A percentile compares a stretch with the other conserved stretches of the same genome.
Conservation (phyloP, 2,888 invertebrate species). For the Cinara cedri region DNA sequence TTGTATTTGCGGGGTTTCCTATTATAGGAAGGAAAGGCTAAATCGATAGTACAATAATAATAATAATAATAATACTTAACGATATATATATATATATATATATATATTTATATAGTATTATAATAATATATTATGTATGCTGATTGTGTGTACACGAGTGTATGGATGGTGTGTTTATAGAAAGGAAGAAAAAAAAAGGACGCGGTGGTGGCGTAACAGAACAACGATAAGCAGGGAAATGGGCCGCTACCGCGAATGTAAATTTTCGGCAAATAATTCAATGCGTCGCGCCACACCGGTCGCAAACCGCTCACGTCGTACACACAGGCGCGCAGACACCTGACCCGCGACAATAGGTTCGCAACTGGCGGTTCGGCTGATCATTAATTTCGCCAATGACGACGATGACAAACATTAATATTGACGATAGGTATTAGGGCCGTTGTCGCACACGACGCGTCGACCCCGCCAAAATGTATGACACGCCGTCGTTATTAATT, state of each 20-base stretch:
- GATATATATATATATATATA: too few relatives aligned
- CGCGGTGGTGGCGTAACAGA: neutral
- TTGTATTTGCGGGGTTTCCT: slow-evolving; percentile 48
- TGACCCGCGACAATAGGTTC: slow-evolving; percentile 31
- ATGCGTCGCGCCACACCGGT: slow-evolving; percentile 19
- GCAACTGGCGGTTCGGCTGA: slow-evolving; percentile 3
- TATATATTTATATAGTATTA: neutral
- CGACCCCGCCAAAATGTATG: slow-evolving; percentile 25
- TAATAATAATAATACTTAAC: neutral
- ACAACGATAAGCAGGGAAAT: slow-evolving; percentile 1
- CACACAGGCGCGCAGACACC: slow-evolving; percentile 31
- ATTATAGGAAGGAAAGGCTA: slow-evolving; percentile 28
- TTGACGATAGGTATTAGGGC: slow-evolving; percentile 23
- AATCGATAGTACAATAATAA: slow-evolving; percentile 34
- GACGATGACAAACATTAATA: slow-evolving; percentile 37
- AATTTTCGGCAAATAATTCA: slow-evolving; percentile 43
- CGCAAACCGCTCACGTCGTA: slow-evolving; percentile 3
- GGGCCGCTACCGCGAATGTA: slow-evolving; percentile 35
- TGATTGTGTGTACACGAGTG: too few relatives aligned
- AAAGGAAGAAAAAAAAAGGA: neutral
- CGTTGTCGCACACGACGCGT: slow-evolving; percentile 1
- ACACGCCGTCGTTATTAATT: slow-evolving; percentile 20
- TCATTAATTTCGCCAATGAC: slow-evolving; percentile 49
- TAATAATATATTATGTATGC: too few relatives aligned
- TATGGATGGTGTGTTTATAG: too few relatives aligned